Evolutionary conservation across 2,797 vertebrate genomes (phyloP).

Genomic region (Passerculus sandwichensis): DNA sequence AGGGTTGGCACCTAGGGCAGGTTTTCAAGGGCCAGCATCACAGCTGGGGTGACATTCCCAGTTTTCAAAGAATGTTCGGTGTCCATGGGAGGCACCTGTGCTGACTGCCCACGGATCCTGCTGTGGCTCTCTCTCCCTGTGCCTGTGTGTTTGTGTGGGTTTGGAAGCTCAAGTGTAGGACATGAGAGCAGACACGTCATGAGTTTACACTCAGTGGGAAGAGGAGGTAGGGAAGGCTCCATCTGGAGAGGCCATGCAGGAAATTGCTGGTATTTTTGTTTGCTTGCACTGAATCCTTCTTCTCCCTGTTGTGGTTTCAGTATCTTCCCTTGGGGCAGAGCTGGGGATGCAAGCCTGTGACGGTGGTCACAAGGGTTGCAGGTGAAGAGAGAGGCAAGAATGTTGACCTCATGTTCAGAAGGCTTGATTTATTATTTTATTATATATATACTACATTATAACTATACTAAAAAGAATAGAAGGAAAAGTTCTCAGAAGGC

Average conservation of each 20-base stretch:
- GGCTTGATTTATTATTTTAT: too few relatives aligned
- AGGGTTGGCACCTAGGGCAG: background rate
- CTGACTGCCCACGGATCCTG: background rate
- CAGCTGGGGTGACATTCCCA: background rate
- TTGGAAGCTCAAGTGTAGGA: background rate
- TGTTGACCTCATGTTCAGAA: too few relatives aligned
- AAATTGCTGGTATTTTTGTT: background rate
- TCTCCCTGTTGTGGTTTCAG: background rate
- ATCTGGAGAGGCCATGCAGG: background rate
- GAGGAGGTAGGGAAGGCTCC: background rate
- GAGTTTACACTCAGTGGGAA: background rate
- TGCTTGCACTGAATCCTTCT: background rate
- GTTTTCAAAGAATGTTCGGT: background rate
- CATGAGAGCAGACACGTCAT: accelerated
- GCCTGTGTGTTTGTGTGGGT: background rate
- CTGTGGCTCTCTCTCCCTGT: background rate
- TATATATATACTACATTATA: too few relatives aligned
- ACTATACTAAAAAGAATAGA: too few relatives aligned
- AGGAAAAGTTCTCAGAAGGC: too few relatives aligned
- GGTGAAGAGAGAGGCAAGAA: too few relatives aligned
- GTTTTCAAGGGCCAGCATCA: background rate
- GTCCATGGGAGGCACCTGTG: background rate
- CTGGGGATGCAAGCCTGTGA: background rate
- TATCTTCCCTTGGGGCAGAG: background rate
- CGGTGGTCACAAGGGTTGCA: too few relatives aligned